Evolutionary conservation across 2,888 invertebrate species (phyloP).

Genomic region (Coremacera marginata): DNA sequence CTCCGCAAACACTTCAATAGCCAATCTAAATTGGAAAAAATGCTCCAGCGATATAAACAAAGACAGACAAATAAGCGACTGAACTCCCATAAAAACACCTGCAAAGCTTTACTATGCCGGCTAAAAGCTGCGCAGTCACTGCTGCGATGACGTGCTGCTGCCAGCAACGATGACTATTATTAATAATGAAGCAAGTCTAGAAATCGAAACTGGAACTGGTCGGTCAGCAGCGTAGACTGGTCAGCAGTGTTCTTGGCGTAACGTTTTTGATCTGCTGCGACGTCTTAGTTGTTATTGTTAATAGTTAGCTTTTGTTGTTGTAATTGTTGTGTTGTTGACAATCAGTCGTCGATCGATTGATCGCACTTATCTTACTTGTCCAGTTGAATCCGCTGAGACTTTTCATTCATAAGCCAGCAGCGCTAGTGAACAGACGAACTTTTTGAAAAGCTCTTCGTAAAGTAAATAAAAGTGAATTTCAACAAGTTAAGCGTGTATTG

Average conservation of each 20-base stretch:
- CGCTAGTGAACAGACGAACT: conserved; percentile 65
- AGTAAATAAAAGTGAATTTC: conserved; percentile 5
- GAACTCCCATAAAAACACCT: not conserved
- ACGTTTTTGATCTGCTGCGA: not conserved
- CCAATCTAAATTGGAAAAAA: not conserved
- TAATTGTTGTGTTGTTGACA: not conserved
- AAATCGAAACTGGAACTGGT: not conserved
- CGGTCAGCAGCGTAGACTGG: not conserved
- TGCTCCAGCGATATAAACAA: not conserved
- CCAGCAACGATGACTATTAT: not conserved
- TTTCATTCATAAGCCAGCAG: conserved; percentile 68
- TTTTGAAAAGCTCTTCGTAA: conserved; percentile 42
- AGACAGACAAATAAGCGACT: conserved; percentile 10
- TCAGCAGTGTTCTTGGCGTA: not conserved
- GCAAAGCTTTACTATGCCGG: not conserved
- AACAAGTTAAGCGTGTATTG: not conserved
- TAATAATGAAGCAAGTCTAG: not conserved
- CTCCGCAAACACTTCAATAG: not conserved
- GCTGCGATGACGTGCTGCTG: not conserved
- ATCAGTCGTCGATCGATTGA: not conserved
- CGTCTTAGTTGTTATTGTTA: not conserved
- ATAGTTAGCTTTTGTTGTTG: not conserved
- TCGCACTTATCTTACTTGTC: conserved; percentile 56
- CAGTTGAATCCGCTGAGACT: conserved; percentile 56
- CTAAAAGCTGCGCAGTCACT: not conserved